phyloP scores from a whole-genome alignment of 1,140 invertebrate genomes.

The Pachyrhynchus sulphureomaculatus region DNA sequence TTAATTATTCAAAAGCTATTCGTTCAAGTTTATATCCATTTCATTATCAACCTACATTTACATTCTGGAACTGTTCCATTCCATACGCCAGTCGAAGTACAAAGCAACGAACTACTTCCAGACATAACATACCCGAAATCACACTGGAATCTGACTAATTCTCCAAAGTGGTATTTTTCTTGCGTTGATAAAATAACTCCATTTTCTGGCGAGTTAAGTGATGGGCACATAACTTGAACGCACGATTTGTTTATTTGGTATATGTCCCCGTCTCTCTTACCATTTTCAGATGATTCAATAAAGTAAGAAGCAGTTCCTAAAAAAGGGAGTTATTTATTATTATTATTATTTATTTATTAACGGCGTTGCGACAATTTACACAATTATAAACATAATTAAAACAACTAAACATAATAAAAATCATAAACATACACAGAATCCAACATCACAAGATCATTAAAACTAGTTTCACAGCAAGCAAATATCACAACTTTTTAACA shows the following conservation, averaged over 20 bases:
- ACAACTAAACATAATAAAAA: too few species aligned
- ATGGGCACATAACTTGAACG: conserved; percentile 88
- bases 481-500: too few species aligned
- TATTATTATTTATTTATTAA: too few species aligned
- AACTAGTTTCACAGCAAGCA: too few species aligned
- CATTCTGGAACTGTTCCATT: conserved; percentile 92
- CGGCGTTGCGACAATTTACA: too few species aligned
- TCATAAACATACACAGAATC: too few species aligned
- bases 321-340: too few species aligned
- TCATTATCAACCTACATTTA: conserved; percentile 68
- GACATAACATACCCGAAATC: conserved; percentile 92
- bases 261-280: conserved; percentile 81
- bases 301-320: conserved; percentile 76
- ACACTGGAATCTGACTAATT: conserved; percentile 89
- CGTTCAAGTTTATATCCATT: too few species aligned
- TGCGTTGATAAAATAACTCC: conserved; percentile 83
- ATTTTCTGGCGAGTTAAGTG: conserved; percentile 80
- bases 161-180: conserved; percentile 83
- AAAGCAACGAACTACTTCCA: conserved; percentile 80
- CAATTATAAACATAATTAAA: too few species aligned
- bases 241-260: conserved; percentile 94
- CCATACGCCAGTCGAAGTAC: conserved; percentile 89
- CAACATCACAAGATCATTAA: too few species aligned
- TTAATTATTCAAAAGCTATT: too few species aligned
- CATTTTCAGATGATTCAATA: conserved; percentile 81